Conservation (phyloP, 2,797 vertebrate species). For the Cyprinella venusta region DNA sequence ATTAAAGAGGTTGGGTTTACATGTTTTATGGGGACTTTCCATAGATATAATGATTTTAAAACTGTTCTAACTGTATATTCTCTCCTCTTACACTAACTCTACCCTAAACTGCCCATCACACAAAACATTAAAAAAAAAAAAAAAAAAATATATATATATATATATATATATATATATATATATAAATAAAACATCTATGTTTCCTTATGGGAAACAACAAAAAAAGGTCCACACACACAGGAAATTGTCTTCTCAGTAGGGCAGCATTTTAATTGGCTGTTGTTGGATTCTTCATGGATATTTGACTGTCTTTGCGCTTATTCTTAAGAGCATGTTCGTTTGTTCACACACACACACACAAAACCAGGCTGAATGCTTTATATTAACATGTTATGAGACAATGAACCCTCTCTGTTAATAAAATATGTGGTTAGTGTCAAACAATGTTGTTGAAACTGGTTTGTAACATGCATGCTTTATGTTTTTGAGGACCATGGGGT, state of each 20-base stretch:
- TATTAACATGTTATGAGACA: too few species aligned
- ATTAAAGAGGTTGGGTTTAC: not conserved
- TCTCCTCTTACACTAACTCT: not conserved
- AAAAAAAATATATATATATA: too few species aligned
- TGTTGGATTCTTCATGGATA: conserved; percentile 2
- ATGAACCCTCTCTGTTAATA: too few species aligned
- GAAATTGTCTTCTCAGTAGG: conserved; percentile 33
- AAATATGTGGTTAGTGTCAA: too few species aligned
- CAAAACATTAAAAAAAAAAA: not conserved
- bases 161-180: too few species aligned
- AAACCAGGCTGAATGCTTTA: too few species aligned
- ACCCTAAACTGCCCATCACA: not conserved
- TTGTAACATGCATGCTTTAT: not conserved
- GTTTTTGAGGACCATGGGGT: not conserved
- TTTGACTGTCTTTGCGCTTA: not conserved
- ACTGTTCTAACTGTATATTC: not conserved
- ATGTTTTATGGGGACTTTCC: not conserved
- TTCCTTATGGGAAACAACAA: not conserved
- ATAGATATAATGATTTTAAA: not conserved
- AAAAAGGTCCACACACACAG: not conserved
- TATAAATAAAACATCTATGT: too few species aligned
- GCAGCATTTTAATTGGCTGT: conserved; percentile 42
- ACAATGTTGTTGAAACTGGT: too few species aligned
- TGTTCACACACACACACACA: not conserved
- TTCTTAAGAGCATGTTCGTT: not conserved